A percentile compares a stretch with the other conserved stretches of the same genome.
phyloP scores from a whole-genome alignment of 2,888 invertebrate species.

The Thalpophila matura region DNA sequence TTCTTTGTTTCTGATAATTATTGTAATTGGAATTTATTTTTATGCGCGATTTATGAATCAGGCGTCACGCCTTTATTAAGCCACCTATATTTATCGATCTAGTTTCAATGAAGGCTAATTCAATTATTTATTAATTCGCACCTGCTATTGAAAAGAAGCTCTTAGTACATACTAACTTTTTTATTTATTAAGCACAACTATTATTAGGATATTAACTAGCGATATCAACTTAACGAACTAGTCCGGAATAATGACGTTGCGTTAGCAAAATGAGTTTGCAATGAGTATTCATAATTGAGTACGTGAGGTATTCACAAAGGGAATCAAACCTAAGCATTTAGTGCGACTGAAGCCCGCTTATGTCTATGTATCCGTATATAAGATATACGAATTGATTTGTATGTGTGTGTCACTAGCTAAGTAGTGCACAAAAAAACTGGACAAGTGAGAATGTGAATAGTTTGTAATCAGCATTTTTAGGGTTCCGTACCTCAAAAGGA shows the following conservation, averaged over 20 bases:
- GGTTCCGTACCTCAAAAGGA: too few species aligned
- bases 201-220: conserved; percentile 6
- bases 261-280: conserved; percentile 44
- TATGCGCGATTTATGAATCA: conserved; percentile 17
- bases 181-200: conserved; percentile 15
- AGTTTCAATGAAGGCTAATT: conserved; percentile 1
- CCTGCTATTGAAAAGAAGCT: conserved; percentile 2
- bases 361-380: background rate
- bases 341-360: conserved; percentile 19
- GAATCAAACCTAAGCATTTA: conserved; percentile 30
- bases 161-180: conserved; percentile 2
- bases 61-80: background rate
- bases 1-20: conserved; percentile 37
- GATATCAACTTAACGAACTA: background rate
- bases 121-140: conserved; percentile 27
- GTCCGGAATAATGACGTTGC: conserved; percentile 12
- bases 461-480: too few species aligned
- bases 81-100: background rate
- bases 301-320: conserved; percentile 49
- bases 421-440: too few species aligned
- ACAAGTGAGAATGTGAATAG: too few species aligned
- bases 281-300: conserved; percentile 46
- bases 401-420: background rate
- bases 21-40: conserved; percentile 40
- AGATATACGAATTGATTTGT: background rate